phyloP scores from a whole-genome alignment of 2,797 vertebrate species.

The Danio aesculapii region DNA sequence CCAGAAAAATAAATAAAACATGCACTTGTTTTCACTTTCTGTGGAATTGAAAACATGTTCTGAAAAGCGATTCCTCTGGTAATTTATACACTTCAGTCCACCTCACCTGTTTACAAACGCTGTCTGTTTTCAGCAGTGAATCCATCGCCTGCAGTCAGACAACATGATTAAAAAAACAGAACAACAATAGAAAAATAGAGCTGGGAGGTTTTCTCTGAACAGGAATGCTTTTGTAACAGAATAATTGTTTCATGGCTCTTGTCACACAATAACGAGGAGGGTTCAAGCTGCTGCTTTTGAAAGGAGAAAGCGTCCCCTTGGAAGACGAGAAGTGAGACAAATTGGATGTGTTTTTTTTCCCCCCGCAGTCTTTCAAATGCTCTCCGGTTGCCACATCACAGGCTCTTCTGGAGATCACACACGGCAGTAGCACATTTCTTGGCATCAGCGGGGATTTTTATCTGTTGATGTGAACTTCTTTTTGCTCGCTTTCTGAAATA shows the following conservation, averaged over 20 bases:
- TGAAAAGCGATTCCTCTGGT: background rate
- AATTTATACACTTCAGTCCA: background rate
- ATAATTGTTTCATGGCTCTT: constrained; percentile 28
- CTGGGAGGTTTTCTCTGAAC: background rate
- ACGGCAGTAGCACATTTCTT: constrained; percentile 31
- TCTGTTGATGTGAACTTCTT: constrained; percentile 31
- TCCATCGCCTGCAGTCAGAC: constrained; percentile 8
- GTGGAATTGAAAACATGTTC: background rate
- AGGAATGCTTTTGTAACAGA: constrained; percentile 11
- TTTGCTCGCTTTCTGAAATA: constrained; percentile 44
- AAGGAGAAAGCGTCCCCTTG: constrained; percentile 20
- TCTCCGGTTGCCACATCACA: constrained; percentile 29
- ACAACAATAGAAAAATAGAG: constrained; percentile 24
- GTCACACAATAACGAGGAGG: constrained; percentile 26
- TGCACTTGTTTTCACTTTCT: background rate
- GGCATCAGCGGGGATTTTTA: constrained; percentile 15
- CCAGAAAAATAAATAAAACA: background rate
- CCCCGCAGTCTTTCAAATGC: constrained; percentile 24
- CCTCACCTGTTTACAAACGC: background rate
- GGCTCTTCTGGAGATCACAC: constrained; percentile 31
- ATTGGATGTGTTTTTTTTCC: background rate
- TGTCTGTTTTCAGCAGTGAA: constrained; percentile 1
- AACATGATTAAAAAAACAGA: constrained; percentile 21
- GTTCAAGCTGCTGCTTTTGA: constrained; percentile 29
- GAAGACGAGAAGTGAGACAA: constrained; percentile 38